Evolutionary conservation across 2,797 vertebrate genomes (phyloP).

Genomic region (Gambusia yucatana): DNA sequence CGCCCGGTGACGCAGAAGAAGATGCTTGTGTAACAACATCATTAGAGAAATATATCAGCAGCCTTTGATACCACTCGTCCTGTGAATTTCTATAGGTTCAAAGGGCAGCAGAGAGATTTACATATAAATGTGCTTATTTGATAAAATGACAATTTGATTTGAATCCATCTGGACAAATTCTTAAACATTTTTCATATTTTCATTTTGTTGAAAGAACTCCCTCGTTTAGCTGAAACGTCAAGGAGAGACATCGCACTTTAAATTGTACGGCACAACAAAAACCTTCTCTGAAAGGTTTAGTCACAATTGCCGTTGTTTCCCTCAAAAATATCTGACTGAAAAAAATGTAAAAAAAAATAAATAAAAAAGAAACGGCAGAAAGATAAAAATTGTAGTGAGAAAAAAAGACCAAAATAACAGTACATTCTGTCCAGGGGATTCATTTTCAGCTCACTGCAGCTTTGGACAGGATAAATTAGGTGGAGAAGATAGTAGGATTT

Average conservation of each 20-base stretch:
- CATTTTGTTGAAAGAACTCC: background rate
- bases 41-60: conserved; percentile 26
- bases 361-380: background rate
- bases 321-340: background rate
- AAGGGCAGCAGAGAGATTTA: background rate
- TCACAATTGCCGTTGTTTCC: background rate
- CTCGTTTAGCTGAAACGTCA: background rate
- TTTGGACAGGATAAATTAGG: background rate
- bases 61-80: background rate
- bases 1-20: conserved; percentile 24
- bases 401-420: background rate
- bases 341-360: background rate
- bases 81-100: background rate
- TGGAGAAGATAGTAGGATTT: background rate
- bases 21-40: conserved; percentile 6
- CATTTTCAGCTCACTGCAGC: background rate
- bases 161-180: background rate
- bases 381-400: background rate
- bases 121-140: background rate
- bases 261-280: background rate
- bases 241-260: background rate
- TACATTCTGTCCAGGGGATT: background rate
- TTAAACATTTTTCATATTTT: background rate
- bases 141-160: background rate
- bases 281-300: background rate